phyloP scores from a whole-genome alignment of 2,797 vertebrate genomes.

The Aythya fuligula region DNA sequence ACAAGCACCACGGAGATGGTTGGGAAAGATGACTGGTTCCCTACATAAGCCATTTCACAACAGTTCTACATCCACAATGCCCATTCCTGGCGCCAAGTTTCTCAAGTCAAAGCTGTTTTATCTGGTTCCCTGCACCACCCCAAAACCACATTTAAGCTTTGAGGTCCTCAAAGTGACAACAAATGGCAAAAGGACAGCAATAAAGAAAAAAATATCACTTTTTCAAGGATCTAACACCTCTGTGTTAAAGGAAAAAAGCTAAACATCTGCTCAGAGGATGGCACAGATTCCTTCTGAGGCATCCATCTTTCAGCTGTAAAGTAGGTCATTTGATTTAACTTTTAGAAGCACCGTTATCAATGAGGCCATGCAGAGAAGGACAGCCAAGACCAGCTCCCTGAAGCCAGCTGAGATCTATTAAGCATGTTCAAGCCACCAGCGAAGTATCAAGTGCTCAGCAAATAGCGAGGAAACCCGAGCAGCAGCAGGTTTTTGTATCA shows the following conservation, averaged over 20 bases:
- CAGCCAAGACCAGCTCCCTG: not conserved
- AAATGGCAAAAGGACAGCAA: conserved; percentile 35
- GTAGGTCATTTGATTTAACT: conserved; percentile 60
- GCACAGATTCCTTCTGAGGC: conserved; percentile 46
- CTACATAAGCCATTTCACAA: not conserved
- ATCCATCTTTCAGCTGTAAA: conserved; percentile 46
- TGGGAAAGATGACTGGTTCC: not conserved
- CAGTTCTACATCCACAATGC: not conserved
- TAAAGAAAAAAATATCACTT: not conserved
- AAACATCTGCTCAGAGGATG: conserved; percentile 46
- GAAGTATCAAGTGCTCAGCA: conserved; percentile 30
- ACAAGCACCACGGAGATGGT: not conserved
- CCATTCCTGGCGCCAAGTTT: not conserved
- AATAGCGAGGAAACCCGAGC: not conserved
- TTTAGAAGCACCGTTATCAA: conserved; percentile 15
- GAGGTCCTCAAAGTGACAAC: not conserved
- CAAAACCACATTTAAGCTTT: not conserved
- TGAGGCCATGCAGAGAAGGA: not conserved
- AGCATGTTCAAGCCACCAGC: not conserved
- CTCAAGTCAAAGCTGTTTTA: not conserved
- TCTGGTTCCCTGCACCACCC: not conserved
- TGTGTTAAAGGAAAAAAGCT: conserved; percentile 37
- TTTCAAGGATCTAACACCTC: conserved; percentile 32
- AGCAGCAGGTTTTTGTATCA: not conserved
- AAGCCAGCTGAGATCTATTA: not conserved